Conservation (phyloP, 2,888 invertebrate genomes). For the Drosophila recens region DNA sequence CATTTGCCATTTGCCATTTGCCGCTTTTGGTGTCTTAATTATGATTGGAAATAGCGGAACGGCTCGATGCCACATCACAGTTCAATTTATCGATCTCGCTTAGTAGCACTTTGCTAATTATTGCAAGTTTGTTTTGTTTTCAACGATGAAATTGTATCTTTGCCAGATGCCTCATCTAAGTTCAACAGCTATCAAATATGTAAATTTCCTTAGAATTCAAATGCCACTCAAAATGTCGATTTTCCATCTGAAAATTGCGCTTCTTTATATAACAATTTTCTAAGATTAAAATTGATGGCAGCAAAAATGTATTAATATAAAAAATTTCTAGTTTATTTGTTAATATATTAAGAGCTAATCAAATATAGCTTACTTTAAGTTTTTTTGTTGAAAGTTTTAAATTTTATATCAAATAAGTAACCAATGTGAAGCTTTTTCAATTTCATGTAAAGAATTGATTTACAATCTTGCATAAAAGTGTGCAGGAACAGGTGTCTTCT, state of each 20-base stretch:
- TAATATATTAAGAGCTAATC: not conserved
- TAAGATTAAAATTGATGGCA: not conserved
- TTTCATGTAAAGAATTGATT: slow-evolving; percentile 4
- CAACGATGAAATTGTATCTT: not conserved
- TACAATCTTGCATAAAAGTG: slow-evolving; percentile 11
- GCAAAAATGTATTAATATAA: not conserved
- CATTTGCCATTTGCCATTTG: slow-evolving; percentile 55
- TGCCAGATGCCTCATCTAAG: not conserved
- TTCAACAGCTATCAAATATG: not conserved
- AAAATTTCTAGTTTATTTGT: not conserved
- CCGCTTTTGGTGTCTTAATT: slow-evolving; percentile 70
- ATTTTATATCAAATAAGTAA: not conserved
- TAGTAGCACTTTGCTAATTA: slow-evolving; percentile 46
- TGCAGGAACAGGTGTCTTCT: slow-evolving; percentile 22
- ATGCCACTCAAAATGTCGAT: not conserved
- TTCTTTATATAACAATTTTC: not conserved
- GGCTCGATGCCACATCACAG: slow-evolving; percentile 35
- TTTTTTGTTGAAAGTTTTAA: not conserved
- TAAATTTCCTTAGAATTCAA: not conserved
- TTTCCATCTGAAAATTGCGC: not conserved
- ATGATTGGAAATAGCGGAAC: slow-evolving; percentile 64
- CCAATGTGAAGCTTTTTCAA: not conserved
- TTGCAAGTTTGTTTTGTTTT: slow-evolving; percentile 10
- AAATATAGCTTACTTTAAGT: not conserved
- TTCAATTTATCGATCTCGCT: slow-evolving; percentile 60